phyloP scores from a whole-genome alignment of 2,113 vertebrate genomes.

The Heptranchias perlo region DNA sequence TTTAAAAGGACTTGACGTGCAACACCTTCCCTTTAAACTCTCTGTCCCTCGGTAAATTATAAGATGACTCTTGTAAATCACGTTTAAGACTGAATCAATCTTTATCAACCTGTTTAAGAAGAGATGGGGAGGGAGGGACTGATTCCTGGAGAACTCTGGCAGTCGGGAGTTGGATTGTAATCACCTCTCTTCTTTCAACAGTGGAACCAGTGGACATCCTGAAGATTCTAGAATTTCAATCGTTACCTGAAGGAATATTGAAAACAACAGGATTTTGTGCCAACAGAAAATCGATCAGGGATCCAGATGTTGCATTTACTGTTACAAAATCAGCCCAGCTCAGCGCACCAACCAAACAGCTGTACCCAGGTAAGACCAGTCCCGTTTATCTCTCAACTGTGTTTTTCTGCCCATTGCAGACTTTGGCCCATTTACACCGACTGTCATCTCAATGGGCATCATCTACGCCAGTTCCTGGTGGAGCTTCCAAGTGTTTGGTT shows the following conservation, averaged over 20 bases:
- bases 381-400: too few relatives aligned
- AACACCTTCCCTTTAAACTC: neutral
- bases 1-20: neutral
- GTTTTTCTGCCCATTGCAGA: too few relatives aligned
- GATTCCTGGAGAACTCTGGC: neutral
- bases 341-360: slow-evolving; percentile 85
- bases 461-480: too few relatives aligned
- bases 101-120: neutral
- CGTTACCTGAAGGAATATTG: slow-evolving; percentile 83
- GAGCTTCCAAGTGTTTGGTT: too few relatives aligned
- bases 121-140: neutral
- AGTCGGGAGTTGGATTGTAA: neutral
- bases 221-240: slow-evolving; percentile 92
- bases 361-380: slow-evolving; percentile 76
- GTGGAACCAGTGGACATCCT: slow-evolving; percentile 87
- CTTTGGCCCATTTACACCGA: too few relatives aligned
- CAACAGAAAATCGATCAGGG: slow-evolving; percentile 80
- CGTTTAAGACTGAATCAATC: neutral
- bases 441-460: too few relatives aligned
- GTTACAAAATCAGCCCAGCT: slow-evolving; percentile 80
- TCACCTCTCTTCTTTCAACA: slow-evolving; percentile 51
- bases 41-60: neutral
- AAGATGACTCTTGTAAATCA: neutral
- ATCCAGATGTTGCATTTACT: slow-evolving; percentile 82
- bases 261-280: slow-evolving; percentile 87